Conservation (phyloP, 2,888 invertebrate species). For the Acanthosepion esculentum region DNA sequence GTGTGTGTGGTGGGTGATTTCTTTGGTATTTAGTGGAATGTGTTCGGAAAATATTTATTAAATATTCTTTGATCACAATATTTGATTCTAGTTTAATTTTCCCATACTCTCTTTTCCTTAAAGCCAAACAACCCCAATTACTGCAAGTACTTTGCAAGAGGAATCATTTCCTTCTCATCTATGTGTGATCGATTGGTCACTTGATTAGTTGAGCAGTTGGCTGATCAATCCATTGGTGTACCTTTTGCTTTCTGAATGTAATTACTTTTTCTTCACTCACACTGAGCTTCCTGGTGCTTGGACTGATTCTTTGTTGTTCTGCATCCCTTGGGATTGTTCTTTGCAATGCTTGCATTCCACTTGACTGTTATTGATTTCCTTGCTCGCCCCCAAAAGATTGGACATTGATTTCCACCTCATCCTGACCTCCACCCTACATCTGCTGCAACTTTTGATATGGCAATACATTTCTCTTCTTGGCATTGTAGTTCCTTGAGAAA, state of each 20-base stretch:
- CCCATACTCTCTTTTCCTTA: background rate
- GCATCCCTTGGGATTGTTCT: background rate
- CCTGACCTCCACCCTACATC: background rate
- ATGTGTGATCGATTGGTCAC: background rate
- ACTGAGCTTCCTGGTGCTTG: background rate
- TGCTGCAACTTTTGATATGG: background rate
- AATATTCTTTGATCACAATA: too few species aligned
- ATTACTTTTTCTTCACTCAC: background rate
- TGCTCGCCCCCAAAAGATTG: background rate
- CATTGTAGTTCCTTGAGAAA: background rate
- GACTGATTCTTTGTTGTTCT: background rate
- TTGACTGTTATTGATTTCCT: background rate
- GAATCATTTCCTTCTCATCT: background rate
- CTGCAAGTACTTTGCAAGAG: background rate
- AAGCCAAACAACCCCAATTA: background rate
- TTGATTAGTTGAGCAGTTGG: constrained; percentile 33
- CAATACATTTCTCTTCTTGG: background rate
- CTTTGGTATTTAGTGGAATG: too few species aligned
- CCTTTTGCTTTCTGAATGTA: background rate
- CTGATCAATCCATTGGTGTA: background rate
- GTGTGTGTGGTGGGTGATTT: too few species aligned
- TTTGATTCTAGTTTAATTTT: too few species aligned
- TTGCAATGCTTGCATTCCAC: background rate
- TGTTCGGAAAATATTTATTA: too few species aligned
- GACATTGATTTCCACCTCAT: background rate